Base-by-base conservation (phyloP, 2,888 invertebrate genomes). In the Cordilura impudica region DNA sequence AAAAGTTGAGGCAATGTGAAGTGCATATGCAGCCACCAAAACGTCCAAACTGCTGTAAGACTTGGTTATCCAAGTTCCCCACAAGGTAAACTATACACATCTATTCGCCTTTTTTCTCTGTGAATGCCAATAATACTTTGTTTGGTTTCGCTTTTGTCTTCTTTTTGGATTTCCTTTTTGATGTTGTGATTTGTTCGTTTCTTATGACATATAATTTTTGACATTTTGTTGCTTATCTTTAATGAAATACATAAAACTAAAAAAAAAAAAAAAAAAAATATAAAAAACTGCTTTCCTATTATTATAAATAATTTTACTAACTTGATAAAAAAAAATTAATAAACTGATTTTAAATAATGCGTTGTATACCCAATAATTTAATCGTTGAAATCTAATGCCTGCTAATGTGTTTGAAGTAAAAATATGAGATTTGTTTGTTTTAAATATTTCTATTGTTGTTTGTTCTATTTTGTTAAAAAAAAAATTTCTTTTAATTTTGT, bases 51-150 rank as follows among this genome's bases (percentile, higher is more conserved):
- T 96, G 96, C 93, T 97, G 97, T 92, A 93, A 95, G 88, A 94
- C 95, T 87, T 97, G 97, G 97, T 93, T 97, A 90, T 95, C 96
- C 90, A 97, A 97, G 92, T 97, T 98, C 92, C 97, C 97, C 78
- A 97, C 97, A 85, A 93, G 96, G 89, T 90, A 90, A 88, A 81
- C 78, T 31, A 58, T 51, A 45, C n/a, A 43, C 54, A 54, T 60
- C 19, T 56, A n/a, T 63, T 47, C 4, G 53, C 31, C 31, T 35
- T 12, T 60, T 39, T 47, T 18, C 43, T 51, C 31, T 70, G 58
- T 61, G 71, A 74, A 39, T 63, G 61, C 47, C 23, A 66, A 53
- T 58, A 45, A 63, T 83, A n/a, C n/a, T 60, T 82, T 81, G 77
- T 83, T 84, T 77, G 82, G 74, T 79, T 79, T 76, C 71, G 83